Conservation (phyloP, 2,888 invertebrate genomes). For the Phlogophora meticulosa region DNA sequence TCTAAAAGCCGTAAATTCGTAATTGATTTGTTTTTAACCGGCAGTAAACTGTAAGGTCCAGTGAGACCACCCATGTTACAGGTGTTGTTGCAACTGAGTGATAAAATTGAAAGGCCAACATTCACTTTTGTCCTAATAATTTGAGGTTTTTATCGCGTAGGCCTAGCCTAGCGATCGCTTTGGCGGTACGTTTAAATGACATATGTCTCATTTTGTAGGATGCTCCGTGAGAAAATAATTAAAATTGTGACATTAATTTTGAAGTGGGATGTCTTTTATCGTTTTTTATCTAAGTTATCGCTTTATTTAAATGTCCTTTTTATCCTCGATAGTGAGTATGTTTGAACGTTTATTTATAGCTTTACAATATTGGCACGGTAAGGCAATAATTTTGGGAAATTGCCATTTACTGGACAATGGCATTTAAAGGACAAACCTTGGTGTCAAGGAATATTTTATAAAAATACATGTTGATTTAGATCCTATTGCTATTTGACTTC, state of each 20-base stretch:
- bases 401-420: too few relatives aligned
- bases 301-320: slow-evolving; percentile 3
- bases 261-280: background rate
- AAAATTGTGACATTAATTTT: background rate
- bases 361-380: slow-evolving; percentile 2
- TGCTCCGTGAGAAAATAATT: background rate
- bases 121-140: slow-evolving; percentile 48
- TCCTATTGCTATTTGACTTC: background rate
- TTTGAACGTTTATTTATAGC: background rate
- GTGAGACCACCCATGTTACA: slow-evolving; percentile 24
- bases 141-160: slow-evolving; percentile 26
- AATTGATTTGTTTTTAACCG: background rate
- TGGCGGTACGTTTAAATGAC: background rate
- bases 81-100: slow-evolving; percentile 26
- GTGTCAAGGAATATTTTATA: background rate
- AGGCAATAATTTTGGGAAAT: slow-evolving; percentile 12
- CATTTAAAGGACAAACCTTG: background rate
- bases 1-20: slow-evolving; percentile 6
- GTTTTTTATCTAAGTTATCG: background rate
- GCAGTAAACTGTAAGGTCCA: slow-evolving; percentile 12
- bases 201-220: slow-evolving; percentile 3
- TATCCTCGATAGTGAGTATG: background rate
- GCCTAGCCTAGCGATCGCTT: slow-evolving; percentile 2
- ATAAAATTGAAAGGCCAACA: slow-evolving; percentile 35
- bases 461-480: background rate